Base-by-base conservation (phyloP, 2,888 invertebrate genomes). In the Parnassius apollo region DNA sequence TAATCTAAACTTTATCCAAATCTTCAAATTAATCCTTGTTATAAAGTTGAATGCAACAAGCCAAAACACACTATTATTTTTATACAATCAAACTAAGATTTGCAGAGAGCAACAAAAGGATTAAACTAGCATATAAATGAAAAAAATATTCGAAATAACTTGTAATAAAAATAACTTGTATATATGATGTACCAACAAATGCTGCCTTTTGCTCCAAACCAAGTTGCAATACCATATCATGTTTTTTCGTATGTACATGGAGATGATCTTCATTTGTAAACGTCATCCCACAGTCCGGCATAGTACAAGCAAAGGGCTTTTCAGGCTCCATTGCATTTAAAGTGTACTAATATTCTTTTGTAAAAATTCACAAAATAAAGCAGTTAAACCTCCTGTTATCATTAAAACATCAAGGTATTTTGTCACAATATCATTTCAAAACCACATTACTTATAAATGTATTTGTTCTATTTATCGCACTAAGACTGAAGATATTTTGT, bases 261-360 rank as follows among this genome's bases (percentile, higher is more conserved):
- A 97, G 86, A 73, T 96, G 96, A 75, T 97, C 96, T 78, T 96
- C 96, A 79, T 96, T 96, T 0, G 95, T 94, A 75, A 97, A 97
- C 53, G 94, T 94, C 95, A 95, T 95, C 18, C 94, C 94, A 80
- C 96, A 96, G 53, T 94, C 95, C 2, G 93, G 90, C 49, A 93
- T 91, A 9, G 93, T 88, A 78, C 96, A 96, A 0, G 93, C 94
- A 77, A 96, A 96, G 0, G 96, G 96, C 80, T 95, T 95, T 64
- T 93, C 93, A 1, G 93, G 93, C 64, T 93, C 91, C 93, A 93
- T 91, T 65, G 11, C 11, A 42, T 18, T 50, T 13, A 42, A 57
- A 13, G 42, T 8, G 2, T 22, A 48, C 10, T 25, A 51, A 8
- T 51, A 4, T 25, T 51, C 13, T 48, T 13, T 48, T 48, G 48